Base-by-base conservation (phyloP, 2,888 invertebrate genomes). In the Tanytarsus gracilentus region DNA sequence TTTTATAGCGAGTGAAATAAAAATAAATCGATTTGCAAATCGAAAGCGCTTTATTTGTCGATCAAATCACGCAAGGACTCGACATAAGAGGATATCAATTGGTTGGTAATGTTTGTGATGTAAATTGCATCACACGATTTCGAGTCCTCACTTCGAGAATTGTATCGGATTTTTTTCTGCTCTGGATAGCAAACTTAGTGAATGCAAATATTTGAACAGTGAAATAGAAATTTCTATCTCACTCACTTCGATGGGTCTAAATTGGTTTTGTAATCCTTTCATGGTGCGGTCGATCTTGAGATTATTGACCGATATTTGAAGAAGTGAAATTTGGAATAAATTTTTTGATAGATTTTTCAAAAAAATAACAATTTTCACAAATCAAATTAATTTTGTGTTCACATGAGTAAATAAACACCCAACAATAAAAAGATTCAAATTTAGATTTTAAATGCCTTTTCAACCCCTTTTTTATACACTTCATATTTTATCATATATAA, bases 401-500 rank as follows among this genome's bases (percentile, higher is more conserved):
- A n/a, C 14, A 36, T 53, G 33, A 53, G 53, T 21, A 53, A 53
- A 53, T 53, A 55, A 55, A 16, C 26, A 26, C 33, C 16, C 26
- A 40, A 16, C 40, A 33, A 30, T 8, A 30, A 8, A 8, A 8
- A 30, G 30, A 30, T 55, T 55, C 40, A 55, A 55, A 55, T 55
- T 29, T 40, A 26, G 40, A 55, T 33, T 55, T 26, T 18, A 53
- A 53, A 26, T 21, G 21, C 7, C 16, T 44, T 7, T 40, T 44
- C 21, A 11, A 16, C n/a, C 44, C 18, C 44, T 44, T 21, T 44
- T 16, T n/a, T 44, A 18, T 44, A 21, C 16, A 44, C 21, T 44
- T 16, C 21, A 16, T 44, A 11, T 21, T 18, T 44, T 44, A 21
- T 18, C 16, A 44, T 18, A 21, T 44, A 18, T 44, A 44, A 44